Evolutionary conservation across 2,113 vertebrate genomes (phyloP).

Genomic region (Panurus biarmicus): DNA sequence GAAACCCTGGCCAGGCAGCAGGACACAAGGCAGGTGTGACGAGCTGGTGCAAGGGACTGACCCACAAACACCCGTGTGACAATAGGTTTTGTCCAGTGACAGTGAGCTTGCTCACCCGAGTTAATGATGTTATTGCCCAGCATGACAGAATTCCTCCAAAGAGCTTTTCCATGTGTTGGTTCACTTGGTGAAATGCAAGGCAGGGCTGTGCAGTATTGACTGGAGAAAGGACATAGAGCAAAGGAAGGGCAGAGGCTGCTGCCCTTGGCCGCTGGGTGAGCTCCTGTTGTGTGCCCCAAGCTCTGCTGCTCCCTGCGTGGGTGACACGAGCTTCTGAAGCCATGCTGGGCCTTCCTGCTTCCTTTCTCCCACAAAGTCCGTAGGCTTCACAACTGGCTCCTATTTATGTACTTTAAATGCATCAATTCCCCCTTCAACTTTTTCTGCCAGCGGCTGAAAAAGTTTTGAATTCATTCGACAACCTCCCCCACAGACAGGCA

Average conservation of each 20-base stretch:
- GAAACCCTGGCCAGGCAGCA: neutral
- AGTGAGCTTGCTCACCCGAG: neutral
- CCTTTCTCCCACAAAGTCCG: neutral
- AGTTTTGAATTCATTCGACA: neutral
- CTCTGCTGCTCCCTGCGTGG: neutral
- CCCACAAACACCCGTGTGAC: neutral
- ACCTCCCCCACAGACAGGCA: neutral
- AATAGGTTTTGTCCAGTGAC: neutral
- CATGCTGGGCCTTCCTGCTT: neutral
- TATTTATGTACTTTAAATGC: neutral
- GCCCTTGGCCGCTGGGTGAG: neutral
- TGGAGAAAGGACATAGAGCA: neutral
- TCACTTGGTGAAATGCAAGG: neutral
- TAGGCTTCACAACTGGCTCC: neutral
- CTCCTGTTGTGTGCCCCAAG: neutral
- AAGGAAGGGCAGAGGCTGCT: neutral
- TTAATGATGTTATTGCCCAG: neutral
- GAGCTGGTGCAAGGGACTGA: neutral
- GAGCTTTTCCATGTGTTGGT: neutral
- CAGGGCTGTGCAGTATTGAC: neutral
- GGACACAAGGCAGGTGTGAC: fast-evolving
- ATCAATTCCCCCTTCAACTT: neutral
- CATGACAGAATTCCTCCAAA: neutral
- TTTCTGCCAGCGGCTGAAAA: neutral
- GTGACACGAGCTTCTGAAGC: neutral